A percentile compares a stretch with the other conserved stretches of the same genome.
Conservation (phyloP, 23 tunicate species). For the Styela plicata region DNA sequence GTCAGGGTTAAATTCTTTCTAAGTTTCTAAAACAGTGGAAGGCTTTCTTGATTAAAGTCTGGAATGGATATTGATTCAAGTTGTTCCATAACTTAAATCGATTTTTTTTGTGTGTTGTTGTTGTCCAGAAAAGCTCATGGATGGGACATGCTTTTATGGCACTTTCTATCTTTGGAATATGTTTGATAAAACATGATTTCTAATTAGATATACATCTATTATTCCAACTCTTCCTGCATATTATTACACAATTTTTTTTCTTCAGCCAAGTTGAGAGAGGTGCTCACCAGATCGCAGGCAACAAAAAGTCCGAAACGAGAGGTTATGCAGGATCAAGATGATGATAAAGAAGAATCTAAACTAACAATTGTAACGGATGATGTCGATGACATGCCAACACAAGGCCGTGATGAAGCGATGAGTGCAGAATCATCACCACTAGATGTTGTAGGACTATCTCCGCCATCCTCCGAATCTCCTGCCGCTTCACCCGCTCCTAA, state of each 20-base stretch:
- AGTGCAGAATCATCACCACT: slow-evolving; percentile 58
- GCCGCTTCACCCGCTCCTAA: slow-evolving; percentile 10
- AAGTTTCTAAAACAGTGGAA: too few relatives aligned
- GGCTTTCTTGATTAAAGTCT: too few relatives aligned
- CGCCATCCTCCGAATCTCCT: slow-evolving; percentile 41
- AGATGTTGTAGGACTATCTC: slow-evolving; percentile 51
- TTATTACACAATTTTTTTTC: not conserved
- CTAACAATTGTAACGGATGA: slow-evolving; percentile 19
- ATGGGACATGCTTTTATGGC: too few relatives aligned
- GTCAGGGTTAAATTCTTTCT: too few relatives aligned
- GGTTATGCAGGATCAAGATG: not conserved
- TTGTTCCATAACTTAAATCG: too few relatives aligned
- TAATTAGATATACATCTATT: too few relatives aligned
- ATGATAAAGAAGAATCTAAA: not conserved
- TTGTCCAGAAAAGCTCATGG: too few relatives aligned
- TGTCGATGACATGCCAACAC: not conserved
- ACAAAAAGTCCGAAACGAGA: slow-evolving; percentile 3
- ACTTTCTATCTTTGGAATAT: too few relatives aligned
- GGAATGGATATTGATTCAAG: too few relatives aligned
- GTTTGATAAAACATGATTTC: too few relatives aligned
- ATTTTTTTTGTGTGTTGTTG: too few relatives aligned
- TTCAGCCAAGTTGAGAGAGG: slow-evolving; percentile 15
- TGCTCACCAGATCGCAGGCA: slow-evolving; percentile 1
- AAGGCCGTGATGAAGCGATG: slow-evolving; percentile 30
- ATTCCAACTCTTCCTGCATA: too few relatives aligned